Evolutionary conservation across 2,113 vertebrate genomes (phyloP).

Genomic region (Lota lota): DNA sequence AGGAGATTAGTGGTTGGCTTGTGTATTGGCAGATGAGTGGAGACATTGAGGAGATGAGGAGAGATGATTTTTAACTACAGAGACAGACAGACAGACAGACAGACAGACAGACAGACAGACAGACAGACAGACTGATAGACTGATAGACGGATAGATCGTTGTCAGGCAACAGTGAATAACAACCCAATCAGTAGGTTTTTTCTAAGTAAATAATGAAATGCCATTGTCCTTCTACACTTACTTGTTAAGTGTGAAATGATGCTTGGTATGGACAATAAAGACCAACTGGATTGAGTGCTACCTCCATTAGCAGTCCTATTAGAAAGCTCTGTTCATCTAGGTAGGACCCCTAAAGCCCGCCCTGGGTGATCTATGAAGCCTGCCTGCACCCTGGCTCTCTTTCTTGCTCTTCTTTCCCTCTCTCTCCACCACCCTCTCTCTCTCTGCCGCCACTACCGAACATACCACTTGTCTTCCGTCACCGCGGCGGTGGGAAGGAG

Average conservation of each 20-base stretch:
- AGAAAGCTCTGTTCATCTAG: background rate
- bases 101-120: background rate
- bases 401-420: background rate
- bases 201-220: too few species aligned
- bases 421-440: slow-evolving; percentile 7
- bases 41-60: background rate
- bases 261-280: too few species aligned
- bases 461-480: slow-evolving; percentile 16
- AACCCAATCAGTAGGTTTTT: too few species aligned
- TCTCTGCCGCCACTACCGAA: background rate
- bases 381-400: background rate
- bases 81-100: background rate
- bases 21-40: too few species aligned
- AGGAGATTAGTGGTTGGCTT: too few species aligned
- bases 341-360: background rate
- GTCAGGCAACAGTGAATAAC: too few species aligned
- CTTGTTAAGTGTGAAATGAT: too few species aligned
- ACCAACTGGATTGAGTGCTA: too few species aligned
- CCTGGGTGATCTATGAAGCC: slow-evolving; percentile 10
- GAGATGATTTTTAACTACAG: background rate
- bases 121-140: background rate
- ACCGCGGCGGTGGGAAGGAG: slow-evolving; percentile 30
- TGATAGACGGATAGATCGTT: background rate
- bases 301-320: too few species aligned
- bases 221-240: too few species aligned